Evolutionary conservation across 2,888 invertebrate genomes (phyloP).

Genomic region (Rugalucina vietnamica): DNA sequence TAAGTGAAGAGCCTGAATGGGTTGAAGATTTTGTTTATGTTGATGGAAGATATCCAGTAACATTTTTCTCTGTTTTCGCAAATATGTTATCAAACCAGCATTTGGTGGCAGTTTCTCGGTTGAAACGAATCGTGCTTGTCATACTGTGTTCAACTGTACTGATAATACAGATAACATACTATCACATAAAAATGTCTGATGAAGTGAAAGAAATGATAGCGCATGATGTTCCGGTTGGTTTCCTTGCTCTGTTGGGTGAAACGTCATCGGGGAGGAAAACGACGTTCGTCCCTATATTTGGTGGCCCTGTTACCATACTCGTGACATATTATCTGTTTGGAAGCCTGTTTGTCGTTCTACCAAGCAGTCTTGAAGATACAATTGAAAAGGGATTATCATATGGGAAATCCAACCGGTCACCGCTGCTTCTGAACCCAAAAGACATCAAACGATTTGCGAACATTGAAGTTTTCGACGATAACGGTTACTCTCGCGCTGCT

Average conservation of each 20-base stretch:
- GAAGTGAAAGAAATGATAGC: conserved; percentile 7
- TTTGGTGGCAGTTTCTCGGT: conserved; percentile 27
- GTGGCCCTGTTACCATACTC: conserved; percentile 27
- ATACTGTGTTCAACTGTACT: conserved; percentile 23
- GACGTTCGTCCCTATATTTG: conserved; percentile 36
- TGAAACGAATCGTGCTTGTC: conserved; percentile 27
- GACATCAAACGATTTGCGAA: conserved; percentile 35
- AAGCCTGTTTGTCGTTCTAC: conserved; percentile 35
- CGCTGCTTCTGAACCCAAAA: conserved; percentile 24
- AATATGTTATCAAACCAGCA: too few species aligned
- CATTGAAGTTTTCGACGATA: neutral
- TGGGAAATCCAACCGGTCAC: neutral
- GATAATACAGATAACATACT: conserved; percentile 22
- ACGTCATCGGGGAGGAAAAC: neutral
- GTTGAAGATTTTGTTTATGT: neutral
- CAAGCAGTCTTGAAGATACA: conserved; percentile 28
- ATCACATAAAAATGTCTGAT: neutral
- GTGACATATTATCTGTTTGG: conserved; percentile 26
- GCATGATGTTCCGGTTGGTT: conserved; percentile 41
- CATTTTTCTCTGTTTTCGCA: neutral
- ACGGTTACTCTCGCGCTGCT: conserved; percentile 36
- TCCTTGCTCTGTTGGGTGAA: conserved; percentile 30
- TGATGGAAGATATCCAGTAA: neutral
- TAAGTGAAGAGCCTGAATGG: neutral
- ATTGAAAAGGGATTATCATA: conserved; percentile 37